phyloP scores from a whole-genome alignment of 2,797 vertebrate genomes.

The Fistularia commersonii region DNA sequence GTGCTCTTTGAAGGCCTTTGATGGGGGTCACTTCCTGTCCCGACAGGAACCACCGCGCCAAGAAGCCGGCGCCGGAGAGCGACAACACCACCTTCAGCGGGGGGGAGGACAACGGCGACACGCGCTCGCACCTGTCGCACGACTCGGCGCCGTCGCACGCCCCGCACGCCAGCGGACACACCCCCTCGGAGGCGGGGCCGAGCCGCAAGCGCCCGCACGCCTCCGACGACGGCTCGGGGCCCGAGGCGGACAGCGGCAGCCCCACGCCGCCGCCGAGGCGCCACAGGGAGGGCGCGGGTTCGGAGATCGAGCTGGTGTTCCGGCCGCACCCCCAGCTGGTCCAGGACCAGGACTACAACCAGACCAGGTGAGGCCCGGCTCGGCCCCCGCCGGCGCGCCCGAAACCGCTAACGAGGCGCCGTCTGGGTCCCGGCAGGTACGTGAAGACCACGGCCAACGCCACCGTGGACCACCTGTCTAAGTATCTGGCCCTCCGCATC shows the following conservation, averaged over 20 bases:
- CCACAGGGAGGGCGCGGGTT: conserved; percentile 68
- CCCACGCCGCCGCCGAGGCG: conserved; percentile 61
- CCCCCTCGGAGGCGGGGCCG: conserved; percentile 72
- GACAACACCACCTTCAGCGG: conserved; percentile 89
- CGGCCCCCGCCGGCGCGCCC: no score
- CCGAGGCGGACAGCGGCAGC: conserved; percentile 75
- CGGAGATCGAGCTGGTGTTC: conserved; percentile 90
- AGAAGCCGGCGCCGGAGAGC: conserved; percentile 82
- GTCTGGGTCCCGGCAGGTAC: conserved; percentile 65
- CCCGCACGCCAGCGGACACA: conserved; percentile 37
- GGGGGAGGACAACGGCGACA: conserved; percentile 84
- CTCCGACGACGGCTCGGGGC: conserved; percentile 80
- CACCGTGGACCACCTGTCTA: conserved; percentile 90
- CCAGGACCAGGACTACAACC: conserved; percentile 81
- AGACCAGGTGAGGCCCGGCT: conserved; percentile 87
- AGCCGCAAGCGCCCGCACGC: conserved; percentile 70
- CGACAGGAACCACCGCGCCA: conserved; percentile 82
- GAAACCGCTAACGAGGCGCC: no score
- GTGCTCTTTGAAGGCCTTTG: no score
- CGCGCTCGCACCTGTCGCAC: conserved; percentile 80
- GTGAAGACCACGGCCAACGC: conserved; percentile 90
- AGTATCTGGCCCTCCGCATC: conserved; percentile 88
- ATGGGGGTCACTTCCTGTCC: no score
- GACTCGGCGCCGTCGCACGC: conserved; percentile 77
- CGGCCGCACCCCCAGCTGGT: conserved; percentile 87